Conservation (phyloP, 1,140 invertebrate genomes). For the Littorina saxatilis region DNA sequence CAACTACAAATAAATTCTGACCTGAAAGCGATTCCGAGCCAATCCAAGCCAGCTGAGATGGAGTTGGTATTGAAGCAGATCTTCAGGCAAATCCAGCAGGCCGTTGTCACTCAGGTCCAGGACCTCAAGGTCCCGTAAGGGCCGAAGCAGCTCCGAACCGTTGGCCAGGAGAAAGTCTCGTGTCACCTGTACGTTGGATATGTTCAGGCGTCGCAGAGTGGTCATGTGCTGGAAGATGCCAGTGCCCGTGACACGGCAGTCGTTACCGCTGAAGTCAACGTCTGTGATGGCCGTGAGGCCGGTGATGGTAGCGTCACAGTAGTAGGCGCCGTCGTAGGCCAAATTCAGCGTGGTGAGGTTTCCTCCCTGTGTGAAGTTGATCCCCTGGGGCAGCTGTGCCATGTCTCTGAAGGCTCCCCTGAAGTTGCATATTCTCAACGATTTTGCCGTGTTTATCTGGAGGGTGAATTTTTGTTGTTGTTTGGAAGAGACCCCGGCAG, state of each 20-base stretch:
- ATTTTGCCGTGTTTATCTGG: background rate
- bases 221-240: background rate
- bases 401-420: background rate
- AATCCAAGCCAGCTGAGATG: background rate
- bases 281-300: slow-evolving; percentile 2
- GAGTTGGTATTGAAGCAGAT: background rate
- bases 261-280: slow-evolving; percentile 13
- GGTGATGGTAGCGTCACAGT: background rate
- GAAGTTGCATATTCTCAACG: background rate
- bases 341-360: background rate
- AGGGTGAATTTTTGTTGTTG: background rate
- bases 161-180: background rate
- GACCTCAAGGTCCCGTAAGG: background rate
- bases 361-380: background rate
- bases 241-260: background rate
- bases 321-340: background rate
- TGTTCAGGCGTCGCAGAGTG: background rate
- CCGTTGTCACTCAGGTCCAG: slow-evolving; percentile 18
- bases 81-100: background rate
- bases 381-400: too few species aligned
- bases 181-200: background rate
- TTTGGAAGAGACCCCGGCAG: too few species aligned
- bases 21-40: slow-evolving; percentile 1
- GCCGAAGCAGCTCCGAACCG: background rate
- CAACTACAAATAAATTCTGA: too few species aligned